Evolutionary conservation across 2,797 vertebrate genomes (phyloP).

Genomic region (Erethizon dorsatum): DNA sequence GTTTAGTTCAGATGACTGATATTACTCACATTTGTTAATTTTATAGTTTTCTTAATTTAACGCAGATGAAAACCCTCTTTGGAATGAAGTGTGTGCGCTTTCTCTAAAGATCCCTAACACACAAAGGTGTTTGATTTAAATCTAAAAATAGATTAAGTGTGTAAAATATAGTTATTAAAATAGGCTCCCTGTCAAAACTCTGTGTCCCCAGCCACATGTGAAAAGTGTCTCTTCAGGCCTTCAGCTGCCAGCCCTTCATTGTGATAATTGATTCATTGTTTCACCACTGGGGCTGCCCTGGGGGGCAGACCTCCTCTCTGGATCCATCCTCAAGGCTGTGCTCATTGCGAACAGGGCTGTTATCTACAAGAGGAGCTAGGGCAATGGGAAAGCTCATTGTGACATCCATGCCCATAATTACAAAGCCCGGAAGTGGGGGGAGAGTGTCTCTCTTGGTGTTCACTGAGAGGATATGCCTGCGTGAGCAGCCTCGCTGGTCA

Average conservation of each 20-base stretch:
- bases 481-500: too few relatives aligned
- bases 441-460: fast-evolving
- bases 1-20: slow-evolving; percentile 84
- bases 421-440: fast-evolving
- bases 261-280: slow-evolving; percentile 59
- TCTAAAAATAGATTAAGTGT: slow-evolving; percentile 83
- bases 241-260: slow-evolving; percentile 57
- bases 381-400: slow-evolving; percentile 9
- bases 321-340: neutral
- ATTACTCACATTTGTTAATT: slow-evolving; percentile 86
- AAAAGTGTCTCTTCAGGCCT: slow-evolving; percentile 67
- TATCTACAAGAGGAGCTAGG: slow-evolving; percentile 44
- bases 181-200: slow-evolving; percentile 26
- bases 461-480: neutral
- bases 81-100: slow-evolving; percentile 76
- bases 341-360: neutral
- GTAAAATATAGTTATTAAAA: slow-evolving; percentile 84
- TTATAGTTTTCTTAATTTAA: slow-evolving; percentile 86
- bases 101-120: slow-evolving; percentile 83
- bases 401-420: neutral
- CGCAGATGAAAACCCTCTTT: slow-evolving; percentile 82
- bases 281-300: slow-evolving; percentile 72
- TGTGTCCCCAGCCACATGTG: slow-evolving; percentile 63
- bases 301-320: neutral
- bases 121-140: slow-evolving; percentile 79